These are phyloP conservation scores for Gulo gulo DNA, from an alignment of 2,113 vertebrate species.

Conservation along the genomic window DNA sequence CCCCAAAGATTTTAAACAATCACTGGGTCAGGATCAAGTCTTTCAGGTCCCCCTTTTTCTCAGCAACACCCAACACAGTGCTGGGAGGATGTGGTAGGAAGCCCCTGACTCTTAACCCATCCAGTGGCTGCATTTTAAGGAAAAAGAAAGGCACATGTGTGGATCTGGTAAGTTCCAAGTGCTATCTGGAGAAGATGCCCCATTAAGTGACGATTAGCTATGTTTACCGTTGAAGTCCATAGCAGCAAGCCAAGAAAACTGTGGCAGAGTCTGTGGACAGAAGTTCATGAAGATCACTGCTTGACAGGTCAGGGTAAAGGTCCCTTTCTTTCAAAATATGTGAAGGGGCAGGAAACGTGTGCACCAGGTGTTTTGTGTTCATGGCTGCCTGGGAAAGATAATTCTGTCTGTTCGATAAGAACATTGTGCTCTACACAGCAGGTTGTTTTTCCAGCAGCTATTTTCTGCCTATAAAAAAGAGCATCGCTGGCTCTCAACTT, in stretches of 20 bases:
- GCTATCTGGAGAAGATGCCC: slow-evolving; percentile 37
- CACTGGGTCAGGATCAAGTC: neutral
- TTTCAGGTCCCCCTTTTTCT: neutral
- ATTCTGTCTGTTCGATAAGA: slow-evolving; percentile 67
- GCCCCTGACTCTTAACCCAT: neutral
- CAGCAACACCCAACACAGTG: neutral
- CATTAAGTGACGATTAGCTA: neutral
- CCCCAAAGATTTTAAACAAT: neutral
- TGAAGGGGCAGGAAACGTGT: slow-evolving; percentile 74
- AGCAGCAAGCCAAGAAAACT: slow-evolving; percentile 62
- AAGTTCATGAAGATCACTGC: slow-evolving; percentile 65
- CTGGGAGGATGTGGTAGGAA: neutral
- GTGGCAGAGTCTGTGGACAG: slow-evolving; percentile 11
- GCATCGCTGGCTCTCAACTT: slow-evolving; percentile 54
- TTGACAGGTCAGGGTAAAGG: slow-evolving; percentile 76
- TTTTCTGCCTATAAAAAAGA: slow-evolving; percentile 74
- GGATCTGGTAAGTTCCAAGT: slow-evolving; percentile 57
- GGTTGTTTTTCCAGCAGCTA: slow-evolving; percentile 74
- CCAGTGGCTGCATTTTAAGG: neutral
- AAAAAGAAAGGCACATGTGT: slow-evolving; percentile 42
- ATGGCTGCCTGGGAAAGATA: slow-evolving; percentile 73
- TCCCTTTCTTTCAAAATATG: slow-evolving; percentile 73
- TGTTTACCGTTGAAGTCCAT: slow-evolving; percentile 64
- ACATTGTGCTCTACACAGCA: slow-evolving; percentile 65
- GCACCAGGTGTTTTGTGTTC: slow-evolving; percentile 75